Evolutionary conservation across 92 coral and sea anemone genomes (phyloP).

Genomic region (Ricordea florida): DNA sequence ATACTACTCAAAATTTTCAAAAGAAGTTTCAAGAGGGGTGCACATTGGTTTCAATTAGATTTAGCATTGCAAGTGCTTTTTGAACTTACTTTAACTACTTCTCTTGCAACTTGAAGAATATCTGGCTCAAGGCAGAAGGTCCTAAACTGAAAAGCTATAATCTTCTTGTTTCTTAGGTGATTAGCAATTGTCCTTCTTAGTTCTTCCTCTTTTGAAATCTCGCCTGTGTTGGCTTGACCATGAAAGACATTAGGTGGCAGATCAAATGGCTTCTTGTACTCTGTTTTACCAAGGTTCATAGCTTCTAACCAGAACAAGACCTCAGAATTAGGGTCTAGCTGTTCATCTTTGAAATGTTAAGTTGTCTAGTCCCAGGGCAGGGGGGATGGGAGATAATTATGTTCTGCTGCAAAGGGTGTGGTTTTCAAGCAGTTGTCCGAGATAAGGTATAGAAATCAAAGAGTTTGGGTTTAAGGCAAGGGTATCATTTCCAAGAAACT

Average conservation of each 20-base stretch:
- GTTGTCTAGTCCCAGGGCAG: too few species aligned
- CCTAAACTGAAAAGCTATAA: constrained; percentile 42
- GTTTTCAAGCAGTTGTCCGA: too few species aligned
- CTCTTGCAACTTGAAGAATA: constrained; percentile 43
- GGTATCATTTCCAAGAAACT: too few species aligned
- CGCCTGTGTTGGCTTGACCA: not conserved
- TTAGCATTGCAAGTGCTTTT: too few species aligned
- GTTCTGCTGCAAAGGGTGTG: too few species aligned
- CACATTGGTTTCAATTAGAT: too few species aligned
- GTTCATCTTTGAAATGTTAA: constrained; percentile 50
- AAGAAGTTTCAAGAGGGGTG: too few species aligned
- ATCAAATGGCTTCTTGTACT: constrained; percentile 65
- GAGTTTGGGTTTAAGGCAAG: too few species aligned
- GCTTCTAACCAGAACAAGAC: constrained; percentile 89
- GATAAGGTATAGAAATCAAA: too few species aligned
- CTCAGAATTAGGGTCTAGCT: constrained; percentile 75
- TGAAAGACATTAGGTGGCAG: constrained; percentile 38
- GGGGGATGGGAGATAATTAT: not conserved
- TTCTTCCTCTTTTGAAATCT: not conserved
- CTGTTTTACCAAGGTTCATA: constrained; percentile 59
- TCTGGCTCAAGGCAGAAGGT: constrained; percentile 51
- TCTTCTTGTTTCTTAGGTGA: constrained; percentile 40
- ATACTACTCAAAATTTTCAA: too few species aligned
- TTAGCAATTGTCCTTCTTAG: constrained; percentile 26
- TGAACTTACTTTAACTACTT: constrained; percentile 5